Evolutionary conservation across 2,888 invertebrate genomes (phyloP).

Genomic region (Heteromurus nitidus): DNA sequence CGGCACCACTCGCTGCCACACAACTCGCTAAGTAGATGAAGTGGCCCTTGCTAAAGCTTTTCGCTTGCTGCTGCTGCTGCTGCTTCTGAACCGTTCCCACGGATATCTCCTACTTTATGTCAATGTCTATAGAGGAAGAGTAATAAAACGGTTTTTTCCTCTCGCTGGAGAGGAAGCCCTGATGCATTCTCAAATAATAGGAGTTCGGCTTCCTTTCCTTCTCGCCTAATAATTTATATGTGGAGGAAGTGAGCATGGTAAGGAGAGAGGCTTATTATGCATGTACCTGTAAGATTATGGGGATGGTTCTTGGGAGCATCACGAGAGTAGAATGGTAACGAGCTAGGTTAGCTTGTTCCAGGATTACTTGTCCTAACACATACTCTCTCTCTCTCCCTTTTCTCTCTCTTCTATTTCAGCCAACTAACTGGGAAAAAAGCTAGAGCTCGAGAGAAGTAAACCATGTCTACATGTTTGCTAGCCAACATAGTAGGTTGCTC

Average conservation of each 20-base stretch:
- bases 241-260: conserved; percentile 1
- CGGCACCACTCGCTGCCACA: too few relatives aligned
- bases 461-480: too few relatives aligned
- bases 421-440: too few relatives aligned
- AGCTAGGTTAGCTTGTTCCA: conserved; percentile 38
- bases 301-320: conserved; percentile 33
- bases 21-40: conserved; percentile 20
- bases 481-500: neutral
- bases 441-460: too few relatives aligned
- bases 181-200: conserved; percentile 8
- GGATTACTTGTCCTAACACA: too few relatives aligned
- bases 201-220: neutral
- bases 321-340: conserved; percentile 34
- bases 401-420: too few relatives aligned
- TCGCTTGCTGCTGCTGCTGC: neutral
- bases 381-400: too few relatives aligned
- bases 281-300: neutral
- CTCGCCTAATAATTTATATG: conserved; percentile 11
- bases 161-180: neutral
- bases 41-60: conserved; percentile 12
- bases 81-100: conserved; percentile 4
- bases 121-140: neutral
- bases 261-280: neutral
- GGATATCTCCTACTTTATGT: conserved; percentile 30
- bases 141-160: conserved; percentile 15